Base-by-base conservation (phyloP, 2,797 vertebrate genomes). In the Hyperoplus lanceolatus region DNA sequence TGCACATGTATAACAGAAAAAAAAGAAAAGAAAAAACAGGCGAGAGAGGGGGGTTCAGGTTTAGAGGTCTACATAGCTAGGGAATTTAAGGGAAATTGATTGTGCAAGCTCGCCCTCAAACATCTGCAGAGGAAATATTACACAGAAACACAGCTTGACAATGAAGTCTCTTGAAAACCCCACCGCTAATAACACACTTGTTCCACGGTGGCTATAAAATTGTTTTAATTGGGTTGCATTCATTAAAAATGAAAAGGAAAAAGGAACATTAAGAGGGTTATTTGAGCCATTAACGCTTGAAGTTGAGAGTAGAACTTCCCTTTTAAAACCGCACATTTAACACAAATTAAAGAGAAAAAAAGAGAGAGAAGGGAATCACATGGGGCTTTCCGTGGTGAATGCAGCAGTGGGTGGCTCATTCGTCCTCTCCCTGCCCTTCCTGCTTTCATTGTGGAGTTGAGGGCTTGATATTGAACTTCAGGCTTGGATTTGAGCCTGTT, bases 351-450 rank as follows among this genome's bases (percentile, higher is more conserved):
- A 53, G 8, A 51, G n/a, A 58, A 5, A 63, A 70, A 48, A n/a
- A 56, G 57, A 41, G 58, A 57, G 43, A 41, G 58, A 57, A 45
- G 21, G 66, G 73, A 79, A 77, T 88, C 79, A 81, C 81, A 74
- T 75, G 81, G 80, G 67, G 53, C 70, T 80, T 72, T 79, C 77
- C 72, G 56, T 69, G 81, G 66, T 93, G 91, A 90, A 92, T 89
- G 86, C 87, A 92, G 82, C 91, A 88, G 91, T 91, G 91, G 92
- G 90, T 91, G 92, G 90, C 75, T 92, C 87, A 86, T 88, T 90
- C 90, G 89, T 86, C 91, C 92, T 91, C 87, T 90, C 84, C 78
- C 88, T 91, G 91, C 91, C 92, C 93, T 92, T 93, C 92, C 92
- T 92, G 91, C 91, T 84, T 87, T 86, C 86, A 87, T 91, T 87